Evolutionary conservation across 2,888 invertebrate genomes (phyloP).

Genomic region (Lamellibrachia satsuma): DNA sequence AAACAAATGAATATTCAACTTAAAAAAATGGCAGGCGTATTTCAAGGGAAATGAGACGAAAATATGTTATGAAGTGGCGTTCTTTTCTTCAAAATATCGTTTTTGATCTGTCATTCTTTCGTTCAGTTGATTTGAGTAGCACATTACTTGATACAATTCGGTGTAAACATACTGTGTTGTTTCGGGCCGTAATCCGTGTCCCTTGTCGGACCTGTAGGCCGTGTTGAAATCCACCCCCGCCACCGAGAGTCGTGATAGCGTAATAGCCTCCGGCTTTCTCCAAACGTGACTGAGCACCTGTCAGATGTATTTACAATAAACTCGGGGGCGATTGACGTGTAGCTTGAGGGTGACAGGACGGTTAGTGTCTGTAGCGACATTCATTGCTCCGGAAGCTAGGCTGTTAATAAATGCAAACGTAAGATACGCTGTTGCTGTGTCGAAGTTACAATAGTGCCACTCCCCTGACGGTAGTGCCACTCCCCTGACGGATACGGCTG

Average conservation of each 20-base stretch:
- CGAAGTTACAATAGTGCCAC: not conserved
- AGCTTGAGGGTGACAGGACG: not conserved
- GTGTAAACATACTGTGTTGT: not conserved
- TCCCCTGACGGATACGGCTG: not conserved
- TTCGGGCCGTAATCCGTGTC: not conserved
- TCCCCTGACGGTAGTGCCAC: not conserved
- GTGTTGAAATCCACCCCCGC: not conserved
- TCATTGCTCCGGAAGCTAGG: no score
- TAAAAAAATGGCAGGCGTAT: not conserved
- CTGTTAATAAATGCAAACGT: not conserved
- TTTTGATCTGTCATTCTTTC: not conserved
- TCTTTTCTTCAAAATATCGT: not conserved
- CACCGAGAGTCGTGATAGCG: not conserved
- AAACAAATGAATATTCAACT: not conserved
- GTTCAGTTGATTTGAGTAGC: not conserved
- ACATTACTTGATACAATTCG: not conserved
- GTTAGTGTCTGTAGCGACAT: not conserved
- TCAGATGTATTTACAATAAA: not conserved
- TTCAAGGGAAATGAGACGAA: not conserved
- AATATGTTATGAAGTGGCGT: no score
- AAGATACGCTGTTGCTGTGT: not conserved
- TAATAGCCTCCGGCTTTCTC: not conserved
- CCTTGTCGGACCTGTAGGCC: not conserved
- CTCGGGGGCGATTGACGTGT: not conserved
- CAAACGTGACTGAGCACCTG: not conserved